These are phyloP conservation scores for Opisthograptis luteolata DNA, from an alignment of 2,888 invertebrate genomes.

Conservation along the genomic window DNA sequence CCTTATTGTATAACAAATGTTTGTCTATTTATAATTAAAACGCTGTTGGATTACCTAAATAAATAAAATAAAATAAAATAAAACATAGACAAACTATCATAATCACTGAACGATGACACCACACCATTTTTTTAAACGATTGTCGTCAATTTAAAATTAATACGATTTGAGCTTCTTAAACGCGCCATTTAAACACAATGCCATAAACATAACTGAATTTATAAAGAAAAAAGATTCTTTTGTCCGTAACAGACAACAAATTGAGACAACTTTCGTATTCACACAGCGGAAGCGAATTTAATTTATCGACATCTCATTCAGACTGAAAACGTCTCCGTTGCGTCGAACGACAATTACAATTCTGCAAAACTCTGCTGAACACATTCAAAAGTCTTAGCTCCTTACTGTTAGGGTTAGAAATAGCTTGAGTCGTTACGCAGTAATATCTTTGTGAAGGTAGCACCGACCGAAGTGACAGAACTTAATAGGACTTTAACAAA, in stretches of 20 bases:
- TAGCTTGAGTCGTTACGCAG: constrained; percentile 20
- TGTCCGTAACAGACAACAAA: constrained; percentile 72
- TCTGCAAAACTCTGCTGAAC: constrained; percentile 42
- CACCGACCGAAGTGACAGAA: constrained; percentile 73
- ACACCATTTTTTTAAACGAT: not conserved
- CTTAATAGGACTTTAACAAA: constrained; percentile 83
- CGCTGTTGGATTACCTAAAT: too few relatives aligned
- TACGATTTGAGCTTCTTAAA: constrained; percentile 39
- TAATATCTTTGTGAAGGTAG: constrained; percentile 50
- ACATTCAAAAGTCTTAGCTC: constrained; percentile 35
- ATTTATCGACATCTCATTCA: constrained; percentile 81
- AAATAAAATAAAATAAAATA: too few relatives aligned
- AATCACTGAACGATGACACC: constrained; percentile 1
- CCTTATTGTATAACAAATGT: too few relatives aligned
- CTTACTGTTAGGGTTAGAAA: constrained; percentile 38
- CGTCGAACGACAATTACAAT: constrained; percentile 74
- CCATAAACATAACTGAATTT: constrained; percentile 48
- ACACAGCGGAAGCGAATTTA: constrained; percentile 81
- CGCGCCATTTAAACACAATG: constrained; percentile 64
- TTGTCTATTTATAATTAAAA: too few relatives aligned
- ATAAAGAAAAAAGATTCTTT: constrained; percentile 50
- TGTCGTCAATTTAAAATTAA: constrained; percentile 21
- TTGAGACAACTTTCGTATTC: constrained; percentile 78
- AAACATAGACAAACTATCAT: not conserved
- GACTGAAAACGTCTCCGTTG: constrained; percentile 68